Conservation (phyloP, 2,113 vertebrate species). For the Myotis davidii region DNA sequence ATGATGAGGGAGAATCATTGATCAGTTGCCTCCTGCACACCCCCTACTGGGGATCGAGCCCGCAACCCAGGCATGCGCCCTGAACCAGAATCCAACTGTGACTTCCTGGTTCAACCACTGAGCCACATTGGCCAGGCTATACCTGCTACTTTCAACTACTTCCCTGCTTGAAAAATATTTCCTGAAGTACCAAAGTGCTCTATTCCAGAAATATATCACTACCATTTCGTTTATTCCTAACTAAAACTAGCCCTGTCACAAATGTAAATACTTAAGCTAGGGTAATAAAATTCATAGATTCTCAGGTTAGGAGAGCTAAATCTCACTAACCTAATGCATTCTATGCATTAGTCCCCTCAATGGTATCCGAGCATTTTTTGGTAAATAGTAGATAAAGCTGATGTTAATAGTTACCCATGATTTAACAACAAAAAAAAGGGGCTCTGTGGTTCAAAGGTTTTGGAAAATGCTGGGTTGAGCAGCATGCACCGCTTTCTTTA, state of each 20-base stretch:
- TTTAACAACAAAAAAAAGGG: neutral
- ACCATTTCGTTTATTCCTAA: conserved; percentile 63
- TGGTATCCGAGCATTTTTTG: neutral
- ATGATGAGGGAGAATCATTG: too few species aligned
- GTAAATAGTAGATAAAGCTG: neutral
- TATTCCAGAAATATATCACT: conserved; percentile 47
- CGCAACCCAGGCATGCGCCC: too few species aligned
- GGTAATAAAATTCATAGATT: neutral
- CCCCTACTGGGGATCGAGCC: too few species aligned
- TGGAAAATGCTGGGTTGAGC: neutral
- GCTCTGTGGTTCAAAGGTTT: neutral
- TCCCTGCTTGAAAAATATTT: conserved; percentile 78
- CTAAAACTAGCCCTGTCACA: conserved; percentile 71
- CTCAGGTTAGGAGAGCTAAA: neutral
- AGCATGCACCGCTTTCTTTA: neutral
- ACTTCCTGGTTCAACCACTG: too few species aligned
- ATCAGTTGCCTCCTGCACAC: too few species aligned
- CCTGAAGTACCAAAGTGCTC: conserved; percentile 44
- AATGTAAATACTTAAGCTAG: conserved; percentile 10
- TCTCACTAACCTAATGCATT: neutral
- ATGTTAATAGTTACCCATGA: neutral
- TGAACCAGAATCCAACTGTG: too few species aligned
- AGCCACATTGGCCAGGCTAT: neutral
- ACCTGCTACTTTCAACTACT: conserved; percentile 78
- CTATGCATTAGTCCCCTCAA: neutral